Evolutionary conservation across 2,888 invertebrate genomes (phyloP), one percentile per base, ranked within the genome.

Genomic region (Acanthococcus lagerstroemiae): DNA sequence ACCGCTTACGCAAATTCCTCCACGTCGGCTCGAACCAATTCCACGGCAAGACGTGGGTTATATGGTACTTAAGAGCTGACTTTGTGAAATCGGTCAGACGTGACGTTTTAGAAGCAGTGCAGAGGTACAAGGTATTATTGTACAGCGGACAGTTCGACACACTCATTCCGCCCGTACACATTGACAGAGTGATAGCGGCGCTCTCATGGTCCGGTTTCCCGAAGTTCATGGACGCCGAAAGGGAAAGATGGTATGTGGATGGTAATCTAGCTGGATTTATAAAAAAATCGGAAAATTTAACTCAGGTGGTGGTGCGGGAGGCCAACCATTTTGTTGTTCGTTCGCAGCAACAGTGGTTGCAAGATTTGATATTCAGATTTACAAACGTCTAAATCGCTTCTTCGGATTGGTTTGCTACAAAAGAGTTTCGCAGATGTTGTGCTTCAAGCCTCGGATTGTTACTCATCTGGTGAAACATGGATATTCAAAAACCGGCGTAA

Each of bases 101-200:
- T 0, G 84, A 85, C 82, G 78, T 90, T 65, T 79, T 82, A 0
- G 84, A 85, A 71, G 76, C 90, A 0, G 74, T 89, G 1, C 78
- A 83, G 30, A 76, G 83, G 71, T 88, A 87, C 72, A 79, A 81
- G 74, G 83, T 91, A 17, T 80, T 94, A 52, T 81, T 93, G 68
- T 95, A 94, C 75, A 93, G 86, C 74, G 95, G 95, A 0, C 94
- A 95, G 74, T 75, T 95, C 70, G 95, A 95, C 75, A 87, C 95
- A 15, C 90, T 94, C 69, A 88, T 93, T 0, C 90, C 92, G 0
- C 90, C 91, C 76, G 90, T 92, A 0, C 74, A 90, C 57, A 93
- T 92, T 0, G 81, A 87, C 21, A 87, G 86, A 74, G 92, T 88
- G 75, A 77, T 95, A 26, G 79, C 81, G 69, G 80, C 83, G 60